These are phyloP conservation scores for Spea bombifrons DNA, from an alignment of 2,113 vertebrate species.

Conservation along the genomic window DNA sequence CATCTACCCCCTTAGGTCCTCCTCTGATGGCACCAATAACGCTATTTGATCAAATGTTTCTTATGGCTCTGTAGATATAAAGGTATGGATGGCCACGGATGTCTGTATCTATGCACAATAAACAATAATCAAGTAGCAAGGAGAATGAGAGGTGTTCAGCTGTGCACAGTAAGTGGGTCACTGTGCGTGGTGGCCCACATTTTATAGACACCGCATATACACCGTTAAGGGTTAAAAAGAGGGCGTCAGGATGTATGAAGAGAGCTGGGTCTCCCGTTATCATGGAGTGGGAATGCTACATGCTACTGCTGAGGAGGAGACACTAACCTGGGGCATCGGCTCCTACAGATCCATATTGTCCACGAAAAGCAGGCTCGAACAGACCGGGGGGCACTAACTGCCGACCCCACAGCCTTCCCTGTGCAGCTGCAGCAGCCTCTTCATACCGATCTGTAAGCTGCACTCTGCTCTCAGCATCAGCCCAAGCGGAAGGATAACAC, in stretches of 20 bases:
- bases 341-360: neutral
- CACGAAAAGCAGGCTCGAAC: neutral
- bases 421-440: neutral
- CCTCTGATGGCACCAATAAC: too few relatives aligned
- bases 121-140: too few relatives aligned
- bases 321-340: constrained; percentile 9
- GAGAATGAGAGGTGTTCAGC: too few relatives aligned
- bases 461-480: neutral
- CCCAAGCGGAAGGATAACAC: neutral
- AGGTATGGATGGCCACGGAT: too few relatives aligned
- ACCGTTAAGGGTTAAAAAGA: neutral
- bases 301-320: neutral
- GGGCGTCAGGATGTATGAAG: neutral
- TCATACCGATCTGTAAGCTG: constrained; percentile 5
- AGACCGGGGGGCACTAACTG: neutral
- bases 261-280: neutral
- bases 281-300: neutral
- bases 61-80: too few relatives aligned
- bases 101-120: too few relatives aligned
- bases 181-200: too few relatives aligned
- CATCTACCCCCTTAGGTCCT: too few relatives aligned
- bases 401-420: neutral
- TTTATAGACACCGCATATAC: too few relatives aligned
- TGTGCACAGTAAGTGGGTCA: too few relatives aligned
- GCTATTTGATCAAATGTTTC: too few relatives aligned